Evolutionary conservation across 2,888 invertebrate species (phyloP), one percentile per base, ranked within the genome.

Genomic region (Erynnis tages): DNA sequence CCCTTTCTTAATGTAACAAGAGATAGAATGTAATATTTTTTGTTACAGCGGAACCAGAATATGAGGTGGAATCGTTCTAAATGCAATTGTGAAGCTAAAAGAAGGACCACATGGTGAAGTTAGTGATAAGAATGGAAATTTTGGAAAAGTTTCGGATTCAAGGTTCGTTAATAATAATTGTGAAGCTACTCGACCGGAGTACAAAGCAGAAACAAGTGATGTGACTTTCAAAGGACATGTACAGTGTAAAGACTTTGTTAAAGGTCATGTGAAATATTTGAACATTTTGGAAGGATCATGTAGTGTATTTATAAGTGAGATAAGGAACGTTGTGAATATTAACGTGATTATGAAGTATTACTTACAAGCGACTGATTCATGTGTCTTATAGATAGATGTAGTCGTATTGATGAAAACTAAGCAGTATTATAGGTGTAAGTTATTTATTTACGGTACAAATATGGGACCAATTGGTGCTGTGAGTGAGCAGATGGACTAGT

Each of bases 41-140:
- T 82, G 77, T 86, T 88, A 76, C 76, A 89, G 88, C 67, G 71
- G 79, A 84, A 71, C 75, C 78, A 68, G 75, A 79, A 75, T 81
- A 79, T 83, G 84, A 77, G 70, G 83, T 89, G 89, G 89, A 88
- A 85, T 76, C 79, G 85, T 50, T 82, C 74, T 80, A 88, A 84
- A 58, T 89, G 89, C 58, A 58, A 64, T 1, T 89, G 89, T 55
- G 88, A 88, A 58, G 63, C 64, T 67, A 54, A 71, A 65, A 60
- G 71, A 53, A 58, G 57, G 46, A 41, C 56, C 50, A 30, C 53
- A 2, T 59, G 64, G 57, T 60, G 56, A 56, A 19, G 19, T 19
- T 10, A 14, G 17, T 21, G 14, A 5, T n/a, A n/a, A n/a, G n/a
- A n/a, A n/a, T n/a, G n/a, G n/a, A n/a, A n/a, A n/a, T n/a, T n/a